Base-by-base conservation (phyloP, 2,797 vertebrate species). In the Eurystomus glaucurus region DNA sequence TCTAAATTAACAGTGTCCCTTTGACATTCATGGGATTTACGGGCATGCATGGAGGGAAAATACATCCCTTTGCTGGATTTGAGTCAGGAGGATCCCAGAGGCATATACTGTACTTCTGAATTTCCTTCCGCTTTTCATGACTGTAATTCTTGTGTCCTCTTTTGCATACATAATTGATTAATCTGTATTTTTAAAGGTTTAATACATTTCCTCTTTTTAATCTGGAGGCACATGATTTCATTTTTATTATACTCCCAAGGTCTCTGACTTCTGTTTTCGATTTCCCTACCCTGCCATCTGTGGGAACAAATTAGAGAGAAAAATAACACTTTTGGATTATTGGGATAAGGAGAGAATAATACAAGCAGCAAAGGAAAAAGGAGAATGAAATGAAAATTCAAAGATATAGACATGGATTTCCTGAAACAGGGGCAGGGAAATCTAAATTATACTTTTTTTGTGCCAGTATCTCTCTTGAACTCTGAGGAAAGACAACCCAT, bases 121-220 rank as follows among this genome's bases (percentile, higher is more conserved):
- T 98, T 97, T 93, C 88, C 96, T 97, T 97, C 90, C 0, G 26
- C 96, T 97, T 97, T 97, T 97, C 94, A 95, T 94, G 77, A 85
- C 70, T 93, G 52, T 95, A 97, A 97, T 97, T 97, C 94, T 97
- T 97, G 82, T 95, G 94, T 96, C 93, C 96, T 96, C 80, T 89
- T 97, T 97, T 97, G 97, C 97, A 97, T 97, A 98, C 96, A 97
- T 97, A 97, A 97, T 97, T 97, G 96, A 97, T 97, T 97, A 96
- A 97, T 97, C 97, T 96, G 96, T 97, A 94, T 88, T 97, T 97
- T 96, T 94, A 96, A 95, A 95, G 96, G 92, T 97, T 97, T 97
- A 97, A 94, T 96, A 95, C 28, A 0, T 95, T 97, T 96, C 77
- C 65, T 95, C 66, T 86, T 94, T 97, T 88, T 96, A 97, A 97